Base-by-base conservation (phyloP, 37 sponge, comb jelly and placozoan species). In the Hormiphora californensis region DNA sequence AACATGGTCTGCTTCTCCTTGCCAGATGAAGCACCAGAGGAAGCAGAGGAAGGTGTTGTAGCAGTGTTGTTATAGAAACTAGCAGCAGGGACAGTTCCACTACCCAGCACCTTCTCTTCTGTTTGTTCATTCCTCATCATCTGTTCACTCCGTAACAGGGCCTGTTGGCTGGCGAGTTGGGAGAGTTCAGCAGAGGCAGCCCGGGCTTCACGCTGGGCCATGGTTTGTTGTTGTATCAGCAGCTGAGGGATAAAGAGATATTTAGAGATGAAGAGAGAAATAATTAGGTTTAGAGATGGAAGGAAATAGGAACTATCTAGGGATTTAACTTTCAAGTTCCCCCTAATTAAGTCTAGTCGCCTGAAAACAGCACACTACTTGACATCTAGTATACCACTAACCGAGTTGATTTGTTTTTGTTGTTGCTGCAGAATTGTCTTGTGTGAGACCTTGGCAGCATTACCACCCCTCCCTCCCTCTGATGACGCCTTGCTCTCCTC, bases 331-430 rank as follows among this genome's bases (percentile, higher is more conserved):
- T 12, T 17, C n/a, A n/a, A n/a, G n/a, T n/a, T n/a, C n/a, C n/a
- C n/a, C n/a, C n/a, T n/a, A n/a, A n/a, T n/a, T n/a, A n/a, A n/a
- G n/a, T n/a, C n/a, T n/a, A n/a, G n/a, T n/a, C n/a, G n/a, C n/a
- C n/a, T n/a, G n/a, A n/a, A n/a, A n/a, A n/a, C n/a, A n/a, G n/a
- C n/a, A n/a, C n/a, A n/a, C n/a, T n/a, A n/a, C n/a, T n/a, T n/a
- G n/a, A n/a, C n/a, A n/a, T n/a, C n/a, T 8, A 46, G 51, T 46
- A 17, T 46, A 46, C 19, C 3, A 57, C 81, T 3, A 21, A 73
- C 81, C 81, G 81, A 73, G 81, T 73, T 73, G 43, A 73, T 73
- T 28, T 73, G 81, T 28, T 73, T 73, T 23, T 73, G 81, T 30
- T 73, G 81, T 46, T 73, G 81, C 81, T 73, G 81, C 4, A 73